Evolutionary conservation across 2,888 invertebrate species (phyloP), one percentile per base, ranked within the genome.

Genomic region (Hypercompe scribonia): DNA sequence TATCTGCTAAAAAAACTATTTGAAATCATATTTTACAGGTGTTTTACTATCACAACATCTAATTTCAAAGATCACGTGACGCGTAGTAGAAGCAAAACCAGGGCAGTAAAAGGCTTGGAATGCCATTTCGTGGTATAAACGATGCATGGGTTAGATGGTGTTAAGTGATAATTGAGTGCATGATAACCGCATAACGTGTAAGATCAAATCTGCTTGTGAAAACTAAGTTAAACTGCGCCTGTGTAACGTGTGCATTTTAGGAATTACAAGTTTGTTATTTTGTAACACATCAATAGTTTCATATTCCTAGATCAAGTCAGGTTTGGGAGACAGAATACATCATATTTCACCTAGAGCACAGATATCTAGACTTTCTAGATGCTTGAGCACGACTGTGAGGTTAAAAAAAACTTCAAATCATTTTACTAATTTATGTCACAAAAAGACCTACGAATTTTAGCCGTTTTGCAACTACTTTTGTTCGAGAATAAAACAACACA

Each of bases 111-210:
- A 84, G 80, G 72, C 68, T 70, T 66, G 71, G 74, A 79, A 80
- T 81, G 73, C 74, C 74, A 71, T 79, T 68, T 42, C 65, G 67
- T 71, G 33, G 65, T 28, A 67, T 73, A 74, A 65, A 71, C 78
- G 70, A 77, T 72, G 76, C 81, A 83, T 77, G 81, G 68, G 36
- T 74, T 67, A 81, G 84, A 85, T 84, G 78, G 85, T 85, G 84
- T 83, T 85, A 81, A 36, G 71, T 68, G 80, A 84, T 84, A 78
- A 85, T 81, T 80, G 65, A 65, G 68, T 72, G 66, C 76, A 76
- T 74, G 77, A 81, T 83, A 80, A 82, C 81, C 58, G 68, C 74
- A 76, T 70, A 70, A 81, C 80, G 80, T 78, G 80, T 76, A 21
- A 83, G 75, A 81, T 81, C 46, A 33, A 65, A 81, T 72, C 75